Percentiles rank a stretch among this genome's conserved stretches.
Conservation (phyloP, 1,140 invertebrate genomes). For the Adelges cooleyi region DNA sequence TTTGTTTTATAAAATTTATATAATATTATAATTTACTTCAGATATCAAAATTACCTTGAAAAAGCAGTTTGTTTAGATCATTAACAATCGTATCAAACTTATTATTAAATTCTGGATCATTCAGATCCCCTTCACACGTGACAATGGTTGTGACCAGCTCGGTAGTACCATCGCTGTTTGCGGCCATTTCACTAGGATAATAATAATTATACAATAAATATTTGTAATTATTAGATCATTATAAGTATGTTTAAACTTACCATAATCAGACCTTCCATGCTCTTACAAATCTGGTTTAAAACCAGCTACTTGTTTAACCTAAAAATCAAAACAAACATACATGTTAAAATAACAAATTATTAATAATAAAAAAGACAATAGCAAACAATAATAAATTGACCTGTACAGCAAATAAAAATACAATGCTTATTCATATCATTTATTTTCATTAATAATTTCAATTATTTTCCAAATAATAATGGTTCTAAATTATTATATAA, state of each 20-base stretch:
- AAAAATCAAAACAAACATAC: conserved; percentile 7
- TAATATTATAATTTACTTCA: background rate
- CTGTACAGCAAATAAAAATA: too few relatives aligned
- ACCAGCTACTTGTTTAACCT: conserved; percentile 25
- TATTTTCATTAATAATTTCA: too few relatives aligned
- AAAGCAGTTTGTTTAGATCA: conserved; percentile 54
- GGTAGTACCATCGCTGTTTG: conserved; percentile 51
- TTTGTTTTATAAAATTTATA: background rate
- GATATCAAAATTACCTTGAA: conserved; percentile 44
- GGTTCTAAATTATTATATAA: too few relatives aligned
- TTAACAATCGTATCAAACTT: conserved; percentile 55
- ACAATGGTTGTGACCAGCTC: conserved; percentile 58
- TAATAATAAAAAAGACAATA: too few relatives aligned
- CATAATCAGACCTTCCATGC: conserved; percentile 29
- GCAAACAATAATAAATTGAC: too few relatives aligned
- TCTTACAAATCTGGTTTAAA: conserved; percentile 22
- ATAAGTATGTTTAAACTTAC: background rate
- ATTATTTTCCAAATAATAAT: too few relatives aligned
- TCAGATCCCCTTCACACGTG: conserved; percentile 67
- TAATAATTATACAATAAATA: conserved; percentile 31
- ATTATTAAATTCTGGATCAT: conserved; percentile 58
- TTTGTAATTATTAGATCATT: background rate
- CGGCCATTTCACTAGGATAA: conserved; percentile 51
- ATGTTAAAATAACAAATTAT: too few relatives aligned
- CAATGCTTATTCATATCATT: too few relatives aligned